Percentiles rank a stretch among this genome's conserved stretches.
phyloP scores from a whole-genome alignment of 2,113 vertebrate species.

The Epinephelus fuscoguttatus region DNA sequence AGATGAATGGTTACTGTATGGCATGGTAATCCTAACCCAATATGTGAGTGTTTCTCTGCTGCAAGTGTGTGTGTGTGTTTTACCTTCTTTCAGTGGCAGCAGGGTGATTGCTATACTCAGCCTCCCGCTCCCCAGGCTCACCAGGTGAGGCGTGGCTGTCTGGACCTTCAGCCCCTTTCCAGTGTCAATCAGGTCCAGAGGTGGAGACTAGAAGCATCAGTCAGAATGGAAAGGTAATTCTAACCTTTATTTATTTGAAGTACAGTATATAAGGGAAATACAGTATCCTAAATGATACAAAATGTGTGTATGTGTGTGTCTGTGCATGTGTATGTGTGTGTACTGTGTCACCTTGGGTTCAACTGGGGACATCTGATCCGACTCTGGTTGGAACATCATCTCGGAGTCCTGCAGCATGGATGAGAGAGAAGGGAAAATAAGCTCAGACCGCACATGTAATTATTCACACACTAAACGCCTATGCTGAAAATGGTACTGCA shows the following conservation, averaged over 20 bases:
- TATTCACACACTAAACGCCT: background rate
- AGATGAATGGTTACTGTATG: background rate
- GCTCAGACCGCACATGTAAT: background rate
- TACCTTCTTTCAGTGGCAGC: constrained; percentile 87
- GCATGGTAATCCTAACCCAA: constrained; percentile 8
- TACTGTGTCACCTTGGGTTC: constrained; percentile 70
- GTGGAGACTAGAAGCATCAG: constrained; percentile 69
- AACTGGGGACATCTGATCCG: constrained; percentile 75
- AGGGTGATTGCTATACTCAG: constrained; percentile 87
- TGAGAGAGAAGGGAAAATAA: background rate
- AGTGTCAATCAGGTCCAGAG: constrained; percentile 85
- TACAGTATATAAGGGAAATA: background rate
- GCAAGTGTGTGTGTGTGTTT: constrained; percentile 20
- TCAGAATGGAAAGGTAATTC: constrained; percentile 27
- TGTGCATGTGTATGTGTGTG: background rate
- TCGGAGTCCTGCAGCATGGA: constrained; percentile 74
- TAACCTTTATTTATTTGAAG: background rate
- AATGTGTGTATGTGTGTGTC: background rate
- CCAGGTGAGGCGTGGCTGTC: constrained; percentile 84
- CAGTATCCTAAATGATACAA: background rate
- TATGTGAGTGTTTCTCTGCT: background rate
- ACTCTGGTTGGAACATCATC: constrained; percentile 81
- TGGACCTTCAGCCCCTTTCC: constrained; percentile 87
- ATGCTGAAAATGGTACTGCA: background rate
- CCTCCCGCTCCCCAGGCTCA: constrained; percentile 87